Percentiles rank a stretch among this genome's conserved stretches.
These are phyloP conservation scores for Harmothoe impar DNA, from an alignment of 2,888 invertebrate genomes.

Conservation along the genomic window DNA sequence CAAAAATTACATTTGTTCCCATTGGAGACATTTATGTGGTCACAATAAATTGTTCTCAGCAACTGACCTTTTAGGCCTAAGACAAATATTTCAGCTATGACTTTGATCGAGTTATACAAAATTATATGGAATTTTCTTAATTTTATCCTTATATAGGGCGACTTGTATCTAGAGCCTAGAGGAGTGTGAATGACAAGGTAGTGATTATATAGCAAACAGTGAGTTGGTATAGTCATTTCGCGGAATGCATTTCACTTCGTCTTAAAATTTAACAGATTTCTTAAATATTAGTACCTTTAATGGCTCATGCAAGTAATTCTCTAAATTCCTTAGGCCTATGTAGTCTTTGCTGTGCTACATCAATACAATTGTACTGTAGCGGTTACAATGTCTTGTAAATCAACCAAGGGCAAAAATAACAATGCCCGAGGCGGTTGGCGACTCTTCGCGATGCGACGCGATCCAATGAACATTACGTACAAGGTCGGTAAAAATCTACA, in stretches of 20 bases:
- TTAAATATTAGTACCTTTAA: background rate
- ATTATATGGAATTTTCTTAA: background rate
- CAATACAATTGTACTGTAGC: background rate
- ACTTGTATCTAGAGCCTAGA: background rate
- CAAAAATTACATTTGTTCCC: too few species aligned
- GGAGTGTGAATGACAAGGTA: background rate
- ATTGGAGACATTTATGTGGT: too few species aligned
- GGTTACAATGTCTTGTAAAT: background rate
- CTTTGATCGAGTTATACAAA: background rate
- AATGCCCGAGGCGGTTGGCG: background rate
- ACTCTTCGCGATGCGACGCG: background rate
- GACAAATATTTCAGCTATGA: background rate
- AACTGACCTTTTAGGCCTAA: constrained; percentile 15
- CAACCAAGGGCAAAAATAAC: background rate
- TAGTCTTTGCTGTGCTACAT: background rate
- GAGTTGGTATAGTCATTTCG: background rate
- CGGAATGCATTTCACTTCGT: background rate
- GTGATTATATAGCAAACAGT: background rate
- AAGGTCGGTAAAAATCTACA: constrained; percentile 34
- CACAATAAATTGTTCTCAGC: background rate
- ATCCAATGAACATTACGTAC: background rate
- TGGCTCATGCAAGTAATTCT: background rate
- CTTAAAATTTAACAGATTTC: background rate
- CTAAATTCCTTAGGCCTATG: background rate
- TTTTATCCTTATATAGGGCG: too few species aligned